phyloP scores from a whole-genome alignment of 2,113 vertebrate species.

The Sterrhoptilus dennistouni region DNA sequence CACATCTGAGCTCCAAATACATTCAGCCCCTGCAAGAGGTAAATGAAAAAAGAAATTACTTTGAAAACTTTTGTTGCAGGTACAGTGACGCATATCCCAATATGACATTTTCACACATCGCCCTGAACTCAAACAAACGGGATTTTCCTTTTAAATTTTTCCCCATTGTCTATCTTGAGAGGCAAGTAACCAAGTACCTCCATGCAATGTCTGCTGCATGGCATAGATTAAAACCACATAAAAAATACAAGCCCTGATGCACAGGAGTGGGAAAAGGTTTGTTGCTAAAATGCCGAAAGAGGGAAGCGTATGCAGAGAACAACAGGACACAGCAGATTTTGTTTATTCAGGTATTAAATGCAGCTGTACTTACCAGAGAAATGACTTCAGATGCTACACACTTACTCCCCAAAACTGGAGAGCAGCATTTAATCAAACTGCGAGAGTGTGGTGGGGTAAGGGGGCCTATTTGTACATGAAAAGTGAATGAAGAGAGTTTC shows the following conservation, averaged over 20 bases:
- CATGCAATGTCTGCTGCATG: not conserved
- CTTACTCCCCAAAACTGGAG: not conserved
- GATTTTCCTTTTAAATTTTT: not conserved
- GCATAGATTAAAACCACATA: not conserved
- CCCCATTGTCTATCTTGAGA: not conserved
- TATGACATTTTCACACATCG: not conserved
- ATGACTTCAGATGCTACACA: not conserved
- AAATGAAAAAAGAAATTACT: conserved; percentile 75
- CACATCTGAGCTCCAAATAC: conserved; percentile 74
- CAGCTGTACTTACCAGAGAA: conserved; percentile 64
- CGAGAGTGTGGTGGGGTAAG: not conserved
- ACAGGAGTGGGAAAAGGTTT: not conserved
- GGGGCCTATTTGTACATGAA: not conserved
- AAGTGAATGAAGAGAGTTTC: not conserved
- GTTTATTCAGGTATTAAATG: conserved; percentile 11
- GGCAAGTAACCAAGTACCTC: not conserved
- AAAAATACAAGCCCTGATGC: not conserved
- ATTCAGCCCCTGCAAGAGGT: conserved; percentile 79
- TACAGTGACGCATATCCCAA: not conserved
- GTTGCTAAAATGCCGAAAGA: not conserved
- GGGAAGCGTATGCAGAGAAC: not conserved
- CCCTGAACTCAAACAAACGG: not conserved
- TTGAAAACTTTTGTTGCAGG: conserved; percentile 7
- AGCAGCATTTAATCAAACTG: not conserved
- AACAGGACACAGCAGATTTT: not conserved